Evolutionary conservation across 2,113 vertebrate species (phyloP), one percentile per base, ranked within the genome.

Genomic region (Callopanchax toddi): DNA sequence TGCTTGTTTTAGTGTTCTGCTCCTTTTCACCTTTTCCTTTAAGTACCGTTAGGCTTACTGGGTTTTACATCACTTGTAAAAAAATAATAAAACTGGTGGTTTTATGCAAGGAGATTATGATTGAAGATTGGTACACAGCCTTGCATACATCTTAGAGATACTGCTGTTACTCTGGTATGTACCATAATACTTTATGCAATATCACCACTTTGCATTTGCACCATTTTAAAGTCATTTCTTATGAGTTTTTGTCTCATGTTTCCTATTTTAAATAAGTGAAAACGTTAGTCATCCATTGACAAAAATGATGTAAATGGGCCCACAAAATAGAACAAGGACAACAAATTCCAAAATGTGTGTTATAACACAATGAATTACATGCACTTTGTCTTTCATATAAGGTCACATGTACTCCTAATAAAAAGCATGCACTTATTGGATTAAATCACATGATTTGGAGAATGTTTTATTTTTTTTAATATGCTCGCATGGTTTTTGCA

Each of bases 1-100:
- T 76, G 20, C 1, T 13, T 22, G 32, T 55, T 23, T 46, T 32
- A 25, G 11, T 49, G 46, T 6, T 9, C 12, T 43, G n/a, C 18
- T 53, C 15, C 9, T 70, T 52, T 82, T 84, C 61, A 78, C 67
- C 42, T 75, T 74, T 76, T 52, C 58, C 69, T 52, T 6, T 44
- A 23, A 74, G 49, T 18, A 43, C 64, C 37, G 71, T 62, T 46
- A 49, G 32, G 57, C 16, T 57, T 15, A 49, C 49, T 49, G 39
- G 43, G 60, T 63, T 49, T 76, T 76, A 76, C 70, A 71, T 79
- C 72, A 78, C 11, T 50, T 57, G 34, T 22, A 76, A 72, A 58
- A 71, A 66, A 50, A 46, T 22, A 76, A 72, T 55, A 71, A 66
- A 50, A 46, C 55, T 55, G 46, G 15, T 53, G 51, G 56, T 18